Evolutionary conservation across 2,797 vertebrate genomes (phyloP).

Genomic region (Falco biarmicus): DNA sequence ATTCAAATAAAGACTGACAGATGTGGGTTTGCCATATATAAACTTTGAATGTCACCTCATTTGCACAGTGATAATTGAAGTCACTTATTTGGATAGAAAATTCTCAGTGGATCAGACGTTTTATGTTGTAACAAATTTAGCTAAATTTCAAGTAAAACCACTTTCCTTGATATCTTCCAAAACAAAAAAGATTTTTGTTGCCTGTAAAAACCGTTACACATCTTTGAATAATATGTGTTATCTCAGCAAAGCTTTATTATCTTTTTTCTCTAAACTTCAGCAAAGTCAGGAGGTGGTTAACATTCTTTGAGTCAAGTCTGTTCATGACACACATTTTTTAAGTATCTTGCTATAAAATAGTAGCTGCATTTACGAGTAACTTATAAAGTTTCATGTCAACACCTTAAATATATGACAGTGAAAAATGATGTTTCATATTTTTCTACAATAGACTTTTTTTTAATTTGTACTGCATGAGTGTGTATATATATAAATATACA

Average conservation of each 20-base stretch:
- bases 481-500: not conserved
- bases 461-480: not conserved
- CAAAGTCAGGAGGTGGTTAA: not conserved
- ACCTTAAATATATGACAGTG: not conserved
- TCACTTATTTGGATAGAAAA: not conserved
- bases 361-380: not conserved
- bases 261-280: slow-evolving; percentile 8
- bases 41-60: slow-evolving; percentile 21
- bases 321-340: not conserved
- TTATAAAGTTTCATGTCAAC: slow-evolving; percentile 1
- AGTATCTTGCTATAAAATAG: not conserved
- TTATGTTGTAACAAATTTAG: not conserved
- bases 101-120: not conserved
- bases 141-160: not conserved
- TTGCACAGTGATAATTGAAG: not conserved
- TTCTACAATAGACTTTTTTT: not conserved
- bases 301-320: not conserved
- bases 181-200: not conserved
- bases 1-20: not conserved
- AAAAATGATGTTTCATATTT: not conserved
- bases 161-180: not conserved
- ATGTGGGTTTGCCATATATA: not conserved
- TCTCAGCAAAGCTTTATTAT: not conserved
- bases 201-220: not conserved
- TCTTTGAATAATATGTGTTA: not conserved